These are phyloP conservation scores for Distichodus sexfasciatus DNA, from an alignment of 2,797 vertebrate species.

Conservation along the genomic window DNA sequence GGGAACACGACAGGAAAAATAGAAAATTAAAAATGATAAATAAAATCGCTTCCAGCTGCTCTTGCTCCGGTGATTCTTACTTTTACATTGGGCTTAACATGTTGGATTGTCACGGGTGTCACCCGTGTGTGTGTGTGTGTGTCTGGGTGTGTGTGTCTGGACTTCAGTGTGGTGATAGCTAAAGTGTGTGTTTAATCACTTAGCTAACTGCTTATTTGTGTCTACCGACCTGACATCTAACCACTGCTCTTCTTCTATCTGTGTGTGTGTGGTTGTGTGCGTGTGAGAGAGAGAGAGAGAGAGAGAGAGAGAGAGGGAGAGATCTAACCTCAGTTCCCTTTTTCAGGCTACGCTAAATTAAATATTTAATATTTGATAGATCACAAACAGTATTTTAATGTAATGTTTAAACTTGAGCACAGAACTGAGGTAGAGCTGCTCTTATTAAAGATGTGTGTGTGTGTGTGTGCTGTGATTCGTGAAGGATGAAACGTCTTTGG, in stretches of 20 bases:
- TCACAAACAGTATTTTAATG: not conserved
- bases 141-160: constrained; percentile 55
- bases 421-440: too few species aligned
- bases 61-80: too few species aligned
- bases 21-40: too few species aligned
- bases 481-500: constrained; percentile 11
- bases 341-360: too few species aligned
- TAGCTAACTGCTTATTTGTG: constrained; percentile 77
- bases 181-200: constrained; percentile 79
- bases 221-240: constrained; percentile 63
- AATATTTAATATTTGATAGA: not conserved
- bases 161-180: constrained; percentile 67
- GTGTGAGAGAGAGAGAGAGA: not conserved
- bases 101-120: too few species aligned
- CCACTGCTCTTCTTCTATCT: constrained; percentile 63
- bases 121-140: constrained; percentile 49
- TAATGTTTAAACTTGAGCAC: too few species aligned
- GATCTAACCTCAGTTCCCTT: too few species aligned
- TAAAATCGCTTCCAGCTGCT: too few species aligned
- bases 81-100: too few species aligned
- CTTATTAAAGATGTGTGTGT: not conserved
- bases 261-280: constrained; percentile 12
- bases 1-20: too few species aligned
- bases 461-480: not conserved
- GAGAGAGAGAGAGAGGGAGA: not conserved